phyloP scores from a whole-genome alignment of 1,140 invertebrate genomes.

The Drosophila hydei region DNA sequence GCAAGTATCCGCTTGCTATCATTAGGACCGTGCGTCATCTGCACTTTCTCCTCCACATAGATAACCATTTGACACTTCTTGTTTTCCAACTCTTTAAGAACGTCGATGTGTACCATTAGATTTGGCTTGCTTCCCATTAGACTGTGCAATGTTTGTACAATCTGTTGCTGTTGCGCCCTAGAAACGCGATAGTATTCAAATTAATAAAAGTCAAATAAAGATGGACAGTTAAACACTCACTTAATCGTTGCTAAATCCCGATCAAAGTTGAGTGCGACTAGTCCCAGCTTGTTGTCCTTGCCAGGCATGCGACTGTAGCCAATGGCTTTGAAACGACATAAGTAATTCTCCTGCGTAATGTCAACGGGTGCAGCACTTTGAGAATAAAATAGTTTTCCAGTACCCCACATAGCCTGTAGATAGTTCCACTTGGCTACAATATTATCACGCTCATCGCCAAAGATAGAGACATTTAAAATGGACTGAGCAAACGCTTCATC shows the following conservation, averaged over 20 bases:
- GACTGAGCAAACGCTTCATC: conserved; percentile 90
- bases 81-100: conserved; percentile 89
- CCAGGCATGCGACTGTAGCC: conserved; percentile 94
- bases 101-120: conserved; percentile 90
- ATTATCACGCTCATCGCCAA: conserved; percentile 95
- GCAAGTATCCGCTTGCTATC: conserved; percentile 88
- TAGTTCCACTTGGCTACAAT: conserved; percentile 97
- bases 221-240: conserved; percentile 32
- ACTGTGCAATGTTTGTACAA: conserved; percentile 88
- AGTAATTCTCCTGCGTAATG: conserved; percentile 94
- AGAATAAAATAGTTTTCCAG: conserved; percentile 91
- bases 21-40: conserved; percentile 86
- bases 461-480: conserved; percentile 93
- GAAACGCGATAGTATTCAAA: background rate
- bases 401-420: conserved; percentile 96
- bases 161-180: conserved; percentile 87
- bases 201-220: background rate
- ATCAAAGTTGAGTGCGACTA: conserved; percentile 92
- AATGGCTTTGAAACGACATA: conserved; percentile 96
- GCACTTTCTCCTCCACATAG: conserved; percentile 91
- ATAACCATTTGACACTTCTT: conserved; percentile 91
- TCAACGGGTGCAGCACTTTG: conserved; percentile 89
- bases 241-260: conserved; percentile 85
- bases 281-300: conserved; percentile 93
- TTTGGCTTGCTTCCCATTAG: conserved; percentile 93